Base-by-base conservation (phyloP, 2,797 vertebrate species). In the Gymnothorax javanicus region DNA sequence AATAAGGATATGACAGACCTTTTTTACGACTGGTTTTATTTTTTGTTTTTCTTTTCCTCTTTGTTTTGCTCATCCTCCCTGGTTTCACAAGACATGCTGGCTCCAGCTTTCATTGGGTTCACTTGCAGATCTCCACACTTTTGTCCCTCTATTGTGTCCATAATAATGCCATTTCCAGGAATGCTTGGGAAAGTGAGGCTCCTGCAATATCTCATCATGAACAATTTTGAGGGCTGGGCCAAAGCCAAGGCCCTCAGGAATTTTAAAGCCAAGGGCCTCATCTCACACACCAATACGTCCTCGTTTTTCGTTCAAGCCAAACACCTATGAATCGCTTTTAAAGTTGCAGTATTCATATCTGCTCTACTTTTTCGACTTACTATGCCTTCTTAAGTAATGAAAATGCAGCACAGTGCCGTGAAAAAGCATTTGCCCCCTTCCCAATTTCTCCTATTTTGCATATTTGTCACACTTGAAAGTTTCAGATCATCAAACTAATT, bases 191-290 rank as follows among this genome's bases (percentile, higher is more conserved):
- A 82, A 82, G 84, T 81, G 25, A 58, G 33, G 54, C 84, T 84
- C 79, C 69, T 62, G 60, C 43, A 11, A 87, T 79, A 54, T 71
- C 64, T 85, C 89, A 90, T 88, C 85, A 85, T 90, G 86, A 86
- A 87, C 86, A 84, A 88, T 88, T 90, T 89, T 90, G 62, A 87
- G 85, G 64, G 23, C 83, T 90, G 91, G 84, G 12, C 54, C 13
- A 1, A 25, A 73, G 85, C 89, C 91, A 91, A 67, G 50, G 60
- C 58, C 82, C 54, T 8, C n/a, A 57, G 62, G 64, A 69, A 25
- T 25, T 69, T 69, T 69, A 71, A 59, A 9, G 17, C 86, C 57
- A 59, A 69, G 25, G 23, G 13, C 62, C 52, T 25, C 6, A 54
- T 83, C 81, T 83, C 81, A 86, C 86, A 54, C 58, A 43, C 75